phyloP scores from a whole-genome alignment of 2,797 vertebrate species.

The Gallinago nigripennis region DNA sequence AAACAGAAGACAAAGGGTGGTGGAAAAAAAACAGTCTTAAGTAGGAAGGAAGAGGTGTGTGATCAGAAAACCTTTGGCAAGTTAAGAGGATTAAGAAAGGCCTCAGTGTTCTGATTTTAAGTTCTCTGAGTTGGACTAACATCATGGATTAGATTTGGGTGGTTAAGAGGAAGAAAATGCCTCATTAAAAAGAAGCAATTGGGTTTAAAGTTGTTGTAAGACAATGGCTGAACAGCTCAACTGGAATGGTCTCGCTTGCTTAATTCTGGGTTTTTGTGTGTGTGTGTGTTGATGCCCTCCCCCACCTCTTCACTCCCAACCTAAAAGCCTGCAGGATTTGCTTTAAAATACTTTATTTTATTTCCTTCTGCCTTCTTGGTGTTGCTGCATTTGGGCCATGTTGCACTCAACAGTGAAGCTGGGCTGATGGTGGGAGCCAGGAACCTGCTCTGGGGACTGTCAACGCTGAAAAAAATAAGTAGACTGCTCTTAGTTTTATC shows the following conservation, averaged over 20 bases:
- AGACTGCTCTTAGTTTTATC: background rate
- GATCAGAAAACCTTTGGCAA: slow-evolving; percentile 49
- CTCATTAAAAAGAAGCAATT: slow-evolving; percentile 71
- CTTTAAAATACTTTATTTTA: background rate
- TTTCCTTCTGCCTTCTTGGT: background rate
- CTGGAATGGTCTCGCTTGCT: slow-evolving; percentile 70
- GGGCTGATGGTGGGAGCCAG: background rate
- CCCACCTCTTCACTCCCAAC: slow-evolving; percentile 13
- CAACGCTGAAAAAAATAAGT: background rate
- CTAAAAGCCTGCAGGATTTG: background rate
- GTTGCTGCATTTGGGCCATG: background rate
- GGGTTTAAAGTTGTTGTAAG: slow-evolving; percentile 66
- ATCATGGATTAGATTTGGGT: slow-evolving; percentile 71
- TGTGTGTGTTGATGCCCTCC: slow-evolving; percentile 42
- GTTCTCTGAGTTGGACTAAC: slow-evolving; percentile 28
- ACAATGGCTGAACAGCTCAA: slow-evolving; percentile 68
- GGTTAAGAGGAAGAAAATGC: slow-evolving; percentile 69
- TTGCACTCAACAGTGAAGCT: accelerated
- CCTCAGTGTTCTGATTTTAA: slow-evolving; percentile 28
- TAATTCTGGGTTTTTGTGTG: slow-evolving; percentile 39
- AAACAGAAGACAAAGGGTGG: slow-evolving; percentile 54
- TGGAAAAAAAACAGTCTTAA: slow-evolving; percentile 12
- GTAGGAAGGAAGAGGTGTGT: slow-evolving; percentile 56
- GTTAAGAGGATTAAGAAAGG: slow-evolving; percentile 60
- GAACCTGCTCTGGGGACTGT: background rate